These are phyloP conservation scores for Buceros bicornis DNA, from an alignment of 2,797 vertebrate species.

Conservation along the genomic window DNA sequence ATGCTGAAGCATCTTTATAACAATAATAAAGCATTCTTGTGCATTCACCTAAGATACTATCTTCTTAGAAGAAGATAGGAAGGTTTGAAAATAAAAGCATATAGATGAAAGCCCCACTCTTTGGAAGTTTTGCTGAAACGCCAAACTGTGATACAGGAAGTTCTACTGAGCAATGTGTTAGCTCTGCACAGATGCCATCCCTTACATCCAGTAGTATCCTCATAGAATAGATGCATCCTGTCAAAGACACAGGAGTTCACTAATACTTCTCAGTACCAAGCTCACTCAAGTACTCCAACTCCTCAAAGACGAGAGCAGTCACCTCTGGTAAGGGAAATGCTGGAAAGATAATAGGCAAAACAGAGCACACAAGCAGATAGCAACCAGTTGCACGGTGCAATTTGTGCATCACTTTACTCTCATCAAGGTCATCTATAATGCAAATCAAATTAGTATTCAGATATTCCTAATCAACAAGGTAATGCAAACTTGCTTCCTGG, in stretches of 20 bases:
- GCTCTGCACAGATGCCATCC: background rate
- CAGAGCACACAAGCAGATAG: background rate
- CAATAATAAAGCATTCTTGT: background rate
- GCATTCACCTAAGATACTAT: background rate
- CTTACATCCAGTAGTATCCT: background rate
- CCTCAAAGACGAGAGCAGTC: background rate
- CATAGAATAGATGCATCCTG: background rate
- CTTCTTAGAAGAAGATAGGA: background rate
- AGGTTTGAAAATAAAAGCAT: background rate
- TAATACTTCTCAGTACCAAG: background rate
- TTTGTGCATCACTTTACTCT: background rate
- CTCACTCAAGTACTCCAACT: background rate
- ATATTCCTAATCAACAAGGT: background rate
- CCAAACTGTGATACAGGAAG: background rate
- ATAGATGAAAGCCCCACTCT: background rate
- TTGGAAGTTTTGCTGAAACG: background rate
- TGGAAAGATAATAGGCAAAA: background rate
- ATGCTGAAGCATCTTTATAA: background rate
- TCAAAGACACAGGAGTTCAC: background rate
- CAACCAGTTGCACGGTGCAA: background rate
- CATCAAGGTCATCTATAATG: constrained; percentile 4
- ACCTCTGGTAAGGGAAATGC: background rate
- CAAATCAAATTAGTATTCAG: constrained; percentile 27
- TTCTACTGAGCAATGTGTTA: background rate
- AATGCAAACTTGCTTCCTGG: constrained; percentile 7